Percentiles rank a stretch among this genome's conserved stretches.
These are phyloP conservation scores for Rallus limicola DNA, from an alignment of 2,113 vertebrate species.

Conservation along the genomic window DNA sequence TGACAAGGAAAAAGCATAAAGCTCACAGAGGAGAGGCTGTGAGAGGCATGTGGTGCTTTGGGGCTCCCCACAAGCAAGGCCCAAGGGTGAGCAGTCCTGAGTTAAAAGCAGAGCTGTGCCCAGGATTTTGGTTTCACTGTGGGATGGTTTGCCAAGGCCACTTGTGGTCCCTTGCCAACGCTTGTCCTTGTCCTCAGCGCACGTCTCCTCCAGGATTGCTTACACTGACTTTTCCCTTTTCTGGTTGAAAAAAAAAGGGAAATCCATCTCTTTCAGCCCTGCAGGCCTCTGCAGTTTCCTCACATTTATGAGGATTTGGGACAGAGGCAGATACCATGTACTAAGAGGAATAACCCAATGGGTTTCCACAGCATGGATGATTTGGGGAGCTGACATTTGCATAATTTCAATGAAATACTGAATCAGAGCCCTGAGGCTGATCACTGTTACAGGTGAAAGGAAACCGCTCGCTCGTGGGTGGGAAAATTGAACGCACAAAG, in stretches of 20 bases:
- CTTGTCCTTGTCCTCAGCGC: neutral
- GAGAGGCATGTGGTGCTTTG: neutral
- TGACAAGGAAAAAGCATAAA: neutral
- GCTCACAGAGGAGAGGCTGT: rapidly evolving
- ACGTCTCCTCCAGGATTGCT: neutral
- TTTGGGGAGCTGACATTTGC: neutral
- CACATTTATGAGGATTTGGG: neutral
- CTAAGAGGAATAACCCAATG: neutral
- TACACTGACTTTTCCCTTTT: neutral
- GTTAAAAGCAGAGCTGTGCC: neutral
- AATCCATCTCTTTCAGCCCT: neutral
- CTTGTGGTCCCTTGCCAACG: neutral
- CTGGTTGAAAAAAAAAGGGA: neutral
- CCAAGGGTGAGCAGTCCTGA: neutral
- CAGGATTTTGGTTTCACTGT: neutral
- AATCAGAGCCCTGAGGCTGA: neutral
- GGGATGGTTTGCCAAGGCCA: neutral
- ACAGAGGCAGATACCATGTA: neutral
- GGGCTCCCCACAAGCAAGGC: neutral
- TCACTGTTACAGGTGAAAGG: neutral
- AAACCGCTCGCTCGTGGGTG: neutral
- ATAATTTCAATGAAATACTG: neutral
- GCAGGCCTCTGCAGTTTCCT: neutral
- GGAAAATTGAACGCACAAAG: neutral
- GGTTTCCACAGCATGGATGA: neutral